These are phyloP conservation scores for Habroteleia sp. DNA, from an alignment of 2,888 invertebrate species.

Conservation along the genomic window DNA sequence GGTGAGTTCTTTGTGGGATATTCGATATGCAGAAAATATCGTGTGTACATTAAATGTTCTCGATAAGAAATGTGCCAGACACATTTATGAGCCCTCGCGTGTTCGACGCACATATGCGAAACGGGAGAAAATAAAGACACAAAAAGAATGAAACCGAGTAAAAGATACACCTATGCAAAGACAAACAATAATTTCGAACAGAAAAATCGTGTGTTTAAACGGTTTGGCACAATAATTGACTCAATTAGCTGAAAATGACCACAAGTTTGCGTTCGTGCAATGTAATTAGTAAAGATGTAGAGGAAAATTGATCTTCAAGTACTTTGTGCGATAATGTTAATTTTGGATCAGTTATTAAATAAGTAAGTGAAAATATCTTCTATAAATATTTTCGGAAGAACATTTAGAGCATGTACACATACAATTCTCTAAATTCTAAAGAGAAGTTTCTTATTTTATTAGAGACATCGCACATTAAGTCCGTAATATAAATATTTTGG, in stretches of 20 bases:
- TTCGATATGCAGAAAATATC: constrained; percentile 61
- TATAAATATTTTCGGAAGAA: too few species aligned
- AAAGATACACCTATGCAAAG: constrained; percentile 36
- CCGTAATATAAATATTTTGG: too few species aligned
- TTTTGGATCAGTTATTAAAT: too few species aligned
- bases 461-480: too few species aligned
- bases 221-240: constrained; percentile 25
- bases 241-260: constrained; percentile 9
- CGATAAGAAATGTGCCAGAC: constrained; percentile 56
- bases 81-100: constrained; percentile 61
- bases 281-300: too few species aligned
- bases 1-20: constrained; percentile 60
- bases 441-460: too few species aligned
- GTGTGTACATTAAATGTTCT: constrained; percentile 60
- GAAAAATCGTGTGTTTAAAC: constrained; percentile 22
- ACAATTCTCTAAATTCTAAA: too few species aligned
- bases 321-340: too few species aligned
- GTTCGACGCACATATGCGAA: constrained; percentile 55
- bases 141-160: not conserved
- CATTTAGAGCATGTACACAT: too few species aligned
- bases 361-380: too few species aligned
- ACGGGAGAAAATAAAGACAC: constrained; percentile 38
- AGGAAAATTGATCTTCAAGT: too few species aligned
- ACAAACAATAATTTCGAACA: constrained; percentile 48
- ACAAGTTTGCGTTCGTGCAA: not conserved